Percentiles rank a stretch among this genome's conserved stretches.
Conservation (phyloP, 2,888 invertebrate genomes). For the Chymomyza procnemis region DNA sequence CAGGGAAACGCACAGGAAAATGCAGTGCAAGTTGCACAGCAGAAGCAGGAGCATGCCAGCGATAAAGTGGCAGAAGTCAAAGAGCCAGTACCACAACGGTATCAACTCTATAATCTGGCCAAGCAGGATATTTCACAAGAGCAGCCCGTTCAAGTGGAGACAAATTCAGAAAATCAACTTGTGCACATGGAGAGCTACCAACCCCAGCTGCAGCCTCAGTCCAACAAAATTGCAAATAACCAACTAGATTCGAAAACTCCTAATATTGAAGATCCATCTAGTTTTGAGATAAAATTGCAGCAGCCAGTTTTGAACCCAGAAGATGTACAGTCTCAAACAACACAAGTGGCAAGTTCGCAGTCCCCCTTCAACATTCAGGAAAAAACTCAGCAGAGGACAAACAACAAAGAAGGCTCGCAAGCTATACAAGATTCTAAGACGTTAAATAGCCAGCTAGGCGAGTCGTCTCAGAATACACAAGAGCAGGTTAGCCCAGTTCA, state of each 20-base stretch:
- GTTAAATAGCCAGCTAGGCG: background rate
- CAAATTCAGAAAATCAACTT: background rate
- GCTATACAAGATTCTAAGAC: background rate
- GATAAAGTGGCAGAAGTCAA: background rate
- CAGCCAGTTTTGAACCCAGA: background rate
- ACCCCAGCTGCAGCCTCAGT: background rate
- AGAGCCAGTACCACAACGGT: background rate
- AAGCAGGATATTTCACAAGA: background rate
- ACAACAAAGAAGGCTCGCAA: background rate
- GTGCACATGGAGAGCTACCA: background rate
- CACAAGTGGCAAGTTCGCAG: too few relatives aligned
- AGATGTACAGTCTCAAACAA: too few relatives aligned
- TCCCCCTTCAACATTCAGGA: too few relatives aligned
- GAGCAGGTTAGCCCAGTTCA: too few relatives aligned
- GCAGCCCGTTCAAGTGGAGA: background rate
- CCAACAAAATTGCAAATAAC: background rate
- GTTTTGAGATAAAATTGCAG: background rate
- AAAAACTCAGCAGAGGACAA: too few relatives aligned
- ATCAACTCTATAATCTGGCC: background rate
- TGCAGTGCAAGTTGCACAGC: background rate
- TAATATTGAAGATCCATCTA: background rate
- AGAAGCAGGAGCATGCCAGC: background rate
- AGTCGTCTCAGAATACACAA: too few relatives aligned
- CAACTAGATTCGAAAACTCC: background rate
- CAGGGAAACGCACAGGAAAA: background rate